phyloP scores from a whole-genome alignment of 1,140 invertebrate species.

The Agraylea sexmaculata region DNA sequence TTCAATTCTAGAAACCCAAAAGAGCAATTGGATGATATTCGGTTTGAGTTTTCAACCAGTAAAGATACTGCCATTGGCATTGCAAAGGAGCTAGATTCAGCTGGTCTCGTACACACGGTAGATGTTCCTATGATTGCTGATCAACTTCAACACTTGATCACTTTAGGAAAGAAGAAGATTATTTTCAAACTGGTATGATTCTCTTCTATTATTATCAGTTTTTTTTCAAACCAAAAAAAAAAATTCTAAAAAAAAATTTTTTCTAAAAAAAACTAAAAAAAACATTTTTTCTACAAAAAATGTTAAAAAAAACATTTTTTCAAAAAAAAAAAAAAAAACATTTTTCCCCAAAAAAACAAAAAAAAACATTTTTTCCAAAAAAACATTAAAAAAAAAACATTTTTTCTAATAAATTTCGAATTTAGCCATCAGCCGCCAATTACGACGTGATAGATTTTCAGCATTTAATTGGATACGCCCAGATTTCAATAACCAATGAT shows the following conservation, averaged over 20 bases:
- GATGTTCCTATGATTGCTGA: slow-evolving; percentile 84
- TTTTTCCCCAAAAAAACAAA: too few species aligned
- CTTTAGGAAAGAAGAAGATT: slow-evolving; percentile 45
- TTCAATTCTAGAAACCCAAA: slow-evolving; percentile 79
- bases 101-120: slow-evolving; percentile 83
- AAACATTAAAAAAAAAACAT: too few species aligned
- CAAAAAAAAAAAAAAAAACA: too few species aligned
- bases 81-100: slow-evolving; percentile 87
- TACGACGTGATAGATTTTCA: too few species aligned
- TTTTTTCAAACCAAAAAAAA: neutral
- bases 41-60: slow-evolving; percentile 94
- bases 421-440: too few species aligned
- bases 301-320: too few species aligned
- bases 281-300: neutral
- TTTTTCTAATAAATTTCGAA: too few species aligned
- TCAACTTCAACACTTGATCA: slow-evolving; percentile 86
- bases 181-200: too few species aligned
- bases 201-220: slow-evolving; percentile 25
- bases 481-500: too few species aligned
- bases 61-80: slow-evolving; percentile 93
- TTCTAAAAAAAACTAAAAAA: neutral
- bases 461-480: too few species aligned
- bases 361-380: too few species aligned
- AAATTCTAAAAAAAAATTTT: neutral
- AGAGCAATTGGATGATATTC: slow-evolving; percentile 92